Conservation (phyloP, 2,113 vertebrate genomes). For the Psammodynastes pulverulentus region DNA sequence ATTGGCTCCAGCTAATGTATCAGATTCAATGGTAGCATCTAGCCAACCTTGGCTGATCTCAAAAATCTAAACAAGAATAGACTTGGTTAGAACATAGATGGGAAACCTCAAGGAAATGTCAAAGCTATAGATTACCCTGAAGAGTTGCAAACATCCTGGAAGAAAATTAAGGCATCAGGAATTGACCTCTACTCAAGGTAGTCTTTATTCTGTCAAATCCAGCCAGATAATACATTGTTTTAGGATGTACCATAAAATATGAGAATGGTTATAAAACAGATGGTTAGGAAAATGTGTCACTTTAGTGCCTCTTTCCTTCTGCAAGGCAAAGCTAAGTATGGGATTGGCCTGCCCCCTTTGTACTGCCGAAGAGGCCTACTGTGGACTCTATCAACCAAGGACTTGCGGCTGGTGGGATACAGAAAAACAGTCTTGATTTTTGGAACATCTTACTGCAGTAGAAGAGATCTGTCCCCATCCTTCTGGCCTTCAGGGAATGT, state of each 20-base stretch:
- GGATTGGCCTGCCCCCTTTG: not conserved
- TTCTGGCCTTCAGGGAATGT: not conserved
- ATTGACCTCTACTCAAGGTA: not conserved
- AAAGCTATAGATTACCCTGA: not conserved
- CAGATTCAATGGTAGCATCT: not conserved
- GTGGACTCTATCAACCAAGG: not conserved
- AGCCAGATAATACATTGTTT: not conserved
- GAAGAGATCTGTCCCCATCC: not conserved
- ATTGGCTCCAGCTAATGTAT: not conserved
- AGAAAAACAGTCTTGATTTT: not conserved
- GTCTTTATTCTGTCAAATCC: not conserved
- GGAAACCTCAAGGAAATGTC: not conserved
- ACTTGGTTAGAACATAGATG: not conserved
- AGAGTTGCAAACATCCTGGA: not conserved
- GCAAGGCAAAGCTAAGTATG: not conserved
- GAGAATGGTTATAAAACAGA: not conserved
- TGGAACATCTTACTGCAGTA: not conserved
- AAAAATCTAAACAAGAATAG: not conserved
- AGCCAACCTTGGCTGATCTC: not conserved
- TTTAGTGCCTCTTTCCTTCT: not conserved
- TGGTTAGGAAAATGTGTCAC: not conserved
- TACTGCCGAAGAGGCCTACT: not conserved
- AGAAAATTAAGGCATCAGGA: not conserved
- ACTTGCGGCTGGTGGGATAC: not conserved
- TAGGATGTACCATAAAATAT: not conserved